phyloP scores from a whole-genome alignment of 2,797 vertebrate species.

The Rhabdophis nuchalis region DNA sequence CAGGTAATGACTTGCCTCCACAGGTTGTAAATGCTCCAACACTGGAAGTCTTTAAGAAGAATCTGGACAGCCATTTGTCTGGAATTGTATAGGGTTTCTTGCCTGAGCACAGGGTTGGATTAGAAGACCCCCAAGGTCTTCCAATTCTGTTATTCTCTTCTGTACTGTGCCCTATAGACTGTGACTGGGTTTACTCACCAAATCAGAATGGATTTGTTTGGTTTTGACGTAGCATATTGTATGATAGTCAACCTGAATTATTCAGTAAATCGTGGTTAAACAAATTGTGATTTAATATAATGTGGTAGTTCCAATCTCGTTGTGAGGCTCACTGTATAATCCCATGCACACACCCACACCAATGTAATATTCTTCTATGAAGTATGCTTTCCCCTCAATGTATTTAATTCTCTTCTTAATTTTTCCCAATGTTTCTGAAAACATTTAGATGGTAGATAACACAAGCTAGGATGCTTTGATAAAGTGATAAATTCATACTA shows the following conservation, averaged over 20 bases:
- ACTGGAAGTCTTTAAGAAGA: background rate
- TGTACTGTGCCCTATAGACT: background rate
- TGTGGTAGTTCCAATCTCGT: background rate
- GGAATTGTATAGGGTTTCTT: background rate
- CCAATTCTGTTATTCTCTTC: background rate
- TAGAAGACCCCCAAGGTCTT: background rate
- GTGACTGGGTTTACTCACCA: background rate
- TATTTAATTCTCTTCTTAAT: background rate
- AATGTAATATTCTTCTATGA: background rate
- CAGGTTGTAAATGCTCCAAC: background rate
- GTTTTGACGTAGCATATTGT: background rate
- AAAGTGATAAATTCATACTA: background rate
- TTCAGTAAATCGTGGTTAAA: background rate
- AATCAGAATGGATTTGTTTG: background rate
- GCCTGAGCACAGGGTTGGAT: background rate
- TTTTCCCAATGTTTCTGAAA: background rate
- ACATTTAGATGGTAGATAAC: background rate
- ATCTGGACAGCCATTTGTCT: background rate
- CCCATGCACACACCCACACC: background rate
- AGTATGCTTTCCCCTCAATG: background rate
- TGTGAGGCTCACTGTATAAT: background rate
- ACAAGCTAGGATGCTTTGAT: background rate
- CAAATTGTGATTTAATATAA: background rate
- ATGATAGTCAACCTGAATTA: background rate
- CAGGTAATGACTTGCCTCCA: background rate